Evolutionary conservation across 2,888 invertebrate species (phyloP).

Genomic region (Amiota mariae): DNA sequence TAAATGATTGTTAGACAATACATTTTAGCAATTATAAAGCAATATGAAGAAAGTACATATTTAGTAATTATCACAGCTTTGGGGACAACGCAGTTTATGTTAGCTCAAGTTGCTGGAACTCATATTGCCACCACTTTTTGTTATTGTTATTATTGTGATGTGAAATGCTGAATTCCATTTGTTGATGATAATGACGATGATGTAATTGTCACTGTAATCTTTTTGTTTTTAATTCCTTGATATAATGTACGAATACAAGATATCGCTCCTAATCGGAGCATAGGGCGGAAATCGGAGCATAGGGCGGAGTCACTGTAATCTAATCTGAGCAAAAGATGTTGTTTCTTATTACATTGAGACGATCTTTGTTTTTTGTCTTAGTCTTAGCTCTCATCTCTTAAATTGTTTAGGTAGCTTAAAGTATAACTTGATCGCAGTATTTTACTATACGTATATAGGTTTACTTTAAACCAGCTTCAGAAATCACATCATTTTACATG

Average conservation of each 20-base stretch:
- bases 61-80: too few species aligned
- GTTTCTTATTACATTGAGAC: slow-evolving; percentile 24
- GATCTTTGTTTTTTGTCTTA: not conserved
- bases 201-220: slow-evolving; percentile 34
- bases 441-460: too few species aligned
- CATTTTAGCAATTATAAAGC: too few species aligned
- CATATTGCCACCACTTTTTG: not conserved
- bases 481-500: slow-evolving; percentile 28
- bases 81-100: too few species aligned
- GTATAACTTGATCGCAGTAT: slow-evolving; percentile 3
- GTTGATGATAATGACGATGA: slow-evolving; percentile 18
- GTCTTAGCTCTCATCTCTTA: not conserved
- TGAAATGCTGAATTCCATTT: slow-evolving; percentile 7
- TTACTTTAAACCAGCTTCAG: not conserved
- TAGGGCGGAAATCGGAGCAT: too few species aligned
- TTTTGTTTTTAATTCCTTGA: too few species aligned
- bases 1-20: too few species aligned
- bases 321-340: slow-evolving; percentile 34
- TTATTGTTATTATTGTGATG: not conserved
- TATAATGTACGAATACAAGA: too few species aligned
- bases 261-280: too few species aligned
- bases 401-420: too few species aligned
- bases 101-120: not conserved
- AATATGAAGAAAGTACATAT: too few species aligned
- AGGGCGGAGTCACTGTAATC: slow-evolving; percentile 32